A percentile compares a stretch with the other conserved stretches of the same genome.
Evolutionary conservation across 2,888 invertebrate genomes (phyloP).

Genomic region (Orthosia gothica): DNA sequence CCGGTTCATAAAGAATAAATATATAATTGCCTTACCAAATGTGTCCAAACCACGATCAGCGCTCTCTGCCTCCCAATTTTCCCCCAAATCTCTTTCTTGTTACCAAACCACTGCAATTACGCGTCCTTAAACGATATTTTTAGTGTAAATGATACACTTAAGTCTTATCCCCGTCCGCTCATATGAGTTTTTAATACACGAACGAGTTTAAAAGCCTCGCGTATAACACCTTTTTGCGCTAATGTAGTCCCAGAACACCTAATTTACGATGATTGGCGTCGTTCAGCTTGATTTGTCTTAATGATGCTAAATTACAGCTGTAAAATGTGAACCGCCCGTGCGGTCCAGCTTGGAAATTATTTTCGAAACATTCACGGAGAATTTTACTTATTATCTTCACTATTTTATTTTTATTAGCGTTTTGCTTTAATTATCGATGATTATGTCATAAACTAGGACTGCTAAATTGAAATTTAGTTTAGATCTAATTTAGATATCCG

Average conservation of each 20-base stretch:
- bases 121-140: conserved; percentile 78
- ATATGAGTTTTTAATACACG: conserved; percentile 81
- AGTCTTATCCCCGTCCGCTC: conserved; percentile 61
- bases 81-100: conserved; percentile 59
- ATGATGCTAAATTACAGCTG: conserved; percentile 87
- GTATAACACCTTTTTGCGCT: conserved; percentile 88
- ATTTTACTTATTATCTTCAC: conserved; percentile 77
- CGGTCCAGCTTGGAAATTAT: conserved; percentile 75
- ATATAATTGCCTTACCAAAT: conserved; percentile 38
- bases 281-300: conserved; percentile 86
- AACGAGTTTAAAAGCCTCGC: conserved; percentile 73
- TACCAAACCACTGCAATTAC: conserved; percentile 71
- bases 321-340: conserved; percentile 81
- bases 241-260: conserved; percentile 83
- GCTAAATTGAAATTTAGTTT: conserved; percentile 20
- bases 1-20: conserved; percentile 37
- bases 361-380: conserved; percentile 74
- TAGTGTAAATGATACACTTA: conserved; percentile 79
- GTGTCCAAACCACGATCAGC: conserved; percentile 37
- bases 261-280: conserved; percentile 87
- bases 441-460: conserved; percentile 50
- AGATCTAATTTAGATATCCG: conserved; percentile 46
- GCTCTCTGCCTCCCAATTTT: conserved; percentile 57
- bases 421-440: conserved; percentile 50
- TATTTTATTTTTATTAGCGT: conserved; percentile 71